Evolutionary conservation across 1,140 invertebrate genomes (phyloP).

Genomic region (Hypothenemus hampei): DNA sequence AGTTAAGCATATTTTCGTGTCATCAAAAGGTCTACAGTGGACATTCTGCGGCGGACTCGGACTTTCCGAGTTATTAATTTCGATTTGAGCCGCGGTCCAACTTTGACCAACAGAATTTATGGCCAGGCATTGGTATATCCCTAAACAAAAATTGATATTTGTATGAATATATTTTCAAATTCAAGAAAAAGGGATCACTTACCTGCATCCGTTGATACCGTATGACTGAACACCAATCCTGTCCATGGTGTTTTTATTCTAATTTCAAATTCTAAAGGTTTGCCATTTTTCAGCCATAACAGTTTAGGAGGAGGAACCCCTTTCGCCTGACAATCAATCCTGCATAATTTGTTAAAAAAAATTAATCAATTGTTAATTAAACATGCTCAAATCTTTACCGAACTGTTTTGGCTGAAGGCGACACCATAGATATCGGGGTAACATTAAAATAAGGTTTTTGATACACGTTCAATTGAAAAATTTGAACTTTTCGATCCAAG

Average conservation of each 20-base stretch:
- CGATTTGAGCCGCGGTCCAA: conserved; percentile 55
- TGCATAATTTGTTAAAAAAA: neutral
- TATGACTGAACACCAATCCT: conserved; percentile 38
- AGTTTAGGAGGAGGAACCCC: conserved; percentile 60
- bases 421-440: conserved; percentile 39
- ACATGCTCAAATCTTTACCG: conserved; percentile 35
- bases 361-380: neutral
- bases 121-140: conserved; percentile 73
- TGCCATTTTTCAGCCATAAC: conserved; percentile 67
- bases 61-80: conserved; percentile 47
- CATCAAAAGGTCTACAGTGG: conserved; percentile 51
- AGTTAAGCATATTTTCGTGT: conserved; percentile 53
- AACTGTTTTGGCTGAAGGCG: conserved; percentile 61
- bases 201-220: conserved; percentile 39
- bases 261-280: conserved; percentile 55
- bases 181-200: conserved; percentile 4
- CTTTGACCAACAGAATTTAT: conserved; percentile 60
- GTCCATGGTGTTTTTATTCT: conserved; percentile 32
- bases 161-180: conserved; percentile 9
- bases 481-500: conserved; percentile 11
- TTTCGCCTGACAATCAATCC: conserved; percentile 62
- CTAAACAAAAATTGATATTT: conserved; percentile 39
- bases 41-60: conserved; percentile 56
- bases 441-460: conserved; percentile 37
- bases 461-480: conserved; percentile 26